Evolutionary conservation across 2,888 invertebrate genomes (phyloP).

Genomic region (Thalpophila matura): DNA sequence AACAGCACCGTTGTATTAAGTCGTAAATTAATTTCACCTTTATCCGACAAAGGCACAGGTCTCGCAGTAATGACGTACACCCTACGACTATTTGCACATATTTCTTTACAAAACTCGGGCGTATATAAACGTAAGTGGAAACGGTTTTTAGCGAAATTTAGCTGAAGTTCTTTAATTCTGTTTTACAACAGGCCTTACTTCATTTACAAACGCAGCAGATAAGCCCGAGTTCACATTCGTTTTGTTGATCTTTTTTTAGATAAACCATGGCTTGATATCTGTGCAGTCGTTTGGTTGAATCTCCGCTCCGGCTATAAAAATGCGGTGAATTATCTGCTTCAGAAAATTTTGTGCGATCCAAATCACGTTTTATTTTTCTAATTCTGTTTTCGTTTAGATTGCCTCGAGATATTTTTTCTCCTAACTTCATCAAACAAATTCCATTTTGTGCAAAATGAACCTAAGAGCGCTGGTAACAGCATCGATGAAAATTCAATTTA

Average conservation of each 20-base stretch:
- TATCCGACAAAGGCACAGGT: constrained; percentile 58
- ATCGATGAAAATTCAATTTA: constrained; percentile 59
- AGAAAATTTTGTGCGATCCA: constrained; percentile 22
- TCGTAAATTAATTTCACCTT: constrained; percentile 84
- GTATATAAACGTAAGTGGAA: constrained; percentile 59
- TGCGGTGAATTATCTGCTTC: constrained; percentile 45
- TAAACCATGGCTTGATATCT: constrained; percentile 66
- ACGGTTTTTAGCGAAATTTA: constrained; percentile 61
- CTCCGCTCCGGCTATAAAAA: constrained; percentile 37
- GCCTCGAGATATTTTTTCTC: constrained; percentile 34
- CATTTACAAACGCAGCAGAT: constrained; percentile 78
- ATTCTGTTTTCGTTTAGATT: constrained; percentile 46
- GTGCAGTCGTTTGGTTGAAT: constrained; percentile 65
- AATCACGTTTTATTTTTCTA: constrained; percentile 42
- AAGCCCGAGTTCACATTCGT: constrained; percentile 69
- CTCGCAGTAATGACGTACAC: constrained; percentile 76
- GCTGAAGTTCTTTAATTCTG: constrained; percentile 76
- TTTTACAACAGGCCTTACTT: constrained; percentile 73
- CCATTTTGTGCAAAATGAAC: constrained; percentile 44
- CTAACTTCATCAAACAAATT: constrained; percentile 50
- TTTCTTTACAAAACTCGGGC: constrained; percentile 62
- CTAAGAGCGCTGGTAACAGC: constrained; percentile 41
- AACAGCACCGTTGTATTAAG: constrained; percentile 76
- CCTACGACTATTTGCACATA: constrained; percentile 74
- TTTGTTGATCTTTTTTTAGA: constrained; percentile 74